phyloP scores from a whole-genome alignment of 2,797 vertebrate genomes.

The Coilia nasus region DNA sequence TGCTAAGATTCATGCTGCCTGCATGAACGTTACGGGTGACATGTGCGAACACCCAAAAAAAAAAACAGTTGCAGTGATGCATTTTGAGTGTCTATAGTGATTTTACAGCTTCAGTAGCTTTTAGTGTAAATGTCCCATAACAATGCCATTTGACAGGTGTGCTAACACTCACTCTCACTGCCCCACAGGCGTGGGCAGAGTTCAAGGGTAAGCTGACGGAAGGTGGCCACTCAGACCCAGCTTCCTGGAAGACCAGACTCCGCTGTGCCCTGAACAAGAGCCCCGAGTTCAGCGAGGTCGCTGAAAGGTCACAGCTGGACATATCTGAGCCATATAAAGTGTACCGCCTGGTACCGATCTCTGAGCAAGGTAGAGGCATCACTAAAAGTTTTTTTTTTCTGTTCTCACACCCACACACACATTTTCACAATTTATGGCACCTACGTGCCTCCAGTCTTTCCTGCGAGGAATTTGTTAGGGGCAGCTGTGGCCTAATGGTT shows the following conservation, averaged over 20 bases:
- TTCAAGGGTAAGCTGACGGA: constrained; percentile 81
- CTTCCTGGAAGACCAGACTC: constrained; percentile 87
- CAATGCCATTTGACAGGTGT: too few relatives aligned
- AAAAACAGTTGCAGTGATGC: too few relatives aligned
- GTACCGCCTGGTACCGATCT: constrained; percentile 81
- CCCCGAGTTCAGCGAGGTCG: constrained; percentile 82
- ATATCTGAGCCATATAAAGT: constrained; percentile 91
- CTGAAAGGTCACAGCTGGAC: constrained; percentile 80
- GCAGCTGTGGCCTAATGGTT: too few relatives aligned
- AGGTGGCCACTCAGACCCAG: constrained; percentile 69
- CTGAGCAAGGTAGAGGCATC: constrained; percentile 68
- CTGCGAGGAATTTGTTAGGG: too few relatives aligned
- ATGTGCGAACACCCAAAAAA: too few relatives aligned
- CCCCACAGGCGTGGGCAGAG: constrained; percentile 82
- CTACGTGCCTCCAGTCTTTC: neutral
- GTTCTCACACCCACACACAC: neutral
- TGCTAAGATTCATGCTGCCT: neutral
- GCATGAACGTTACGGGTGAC: too few relatives aligned
- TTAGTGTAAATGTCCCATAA: neutral
- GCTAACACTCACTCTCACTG: neutral
- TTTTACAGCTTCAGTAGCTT: too few relatives aligned
- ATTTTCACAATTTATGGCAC: neutral
- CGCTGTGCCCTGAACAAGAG: constrained; percentile 93
- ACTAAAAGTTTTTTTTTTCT: neutral
- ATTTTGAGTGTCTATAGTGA: too few relatives aligned